Evolutionary conservation across 2,113 vertebrate species (phyloP), one percentile per base, ranked within the genome.

Genomic region (Pseudorectes ferrugineus): DNA sequence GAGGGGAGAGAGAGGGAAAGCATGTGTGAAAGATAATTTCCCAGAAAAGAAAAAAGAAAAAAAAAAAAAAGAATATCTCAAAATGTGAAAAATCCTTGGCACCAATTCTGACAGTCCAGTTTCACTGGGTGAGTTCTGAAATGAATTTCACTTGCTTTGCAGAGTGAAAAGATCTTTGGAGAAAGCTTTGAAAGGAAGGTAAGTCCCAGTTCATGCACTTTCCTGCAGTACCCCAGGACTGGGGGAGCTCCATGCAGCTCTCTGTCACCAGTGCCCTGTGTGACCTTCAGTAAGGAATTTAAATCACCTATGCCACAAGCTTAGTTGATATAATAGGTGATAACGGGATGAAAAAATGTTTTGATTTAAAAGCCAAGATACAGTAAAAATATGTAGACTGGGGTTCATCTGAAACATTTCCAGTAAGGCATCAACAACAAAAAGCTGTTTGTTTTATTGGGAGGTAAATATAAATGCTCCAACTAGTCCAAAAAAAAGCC

Each of bases 271-370:
- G 10, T 77, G 62, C 21, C 46, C 75, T 58, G 19, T 76, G 36
- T 91, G 51, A 94, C 82, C 83, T 74, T 83, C 76, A 26, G 35
- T 58, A 88, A 92, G 68, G 94, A 96, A 93, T 96, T 85, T 95
- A 91, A 88, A 92, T 86, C 91, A 86, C 63, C 75, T 77, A 21
- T 66, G 22, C 40, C 59, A 92, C 76, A 92, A 92, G 51, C 19
- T 66, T 70, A 2, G 2, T 82, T 88, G 91, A 93, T 74, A 61
- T n/a, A 85, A 93, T 45, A 58, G 43, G 35, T 92, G 85, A 92
- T 91, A 94, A 90, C 1, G 0, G 28, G 38, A 70, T 73, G 46
- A 82, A 85, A 89, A 86, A 65, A 58, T 67, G 5, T 79, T 88
- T 78, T 61, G 36, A 35, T 75, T 94, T 93, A 57, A 88, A 82